Evolutionary conservation across 2,113 vertebrate genomes (phyloP).

Genomic region (Zeus faber): DNA sequence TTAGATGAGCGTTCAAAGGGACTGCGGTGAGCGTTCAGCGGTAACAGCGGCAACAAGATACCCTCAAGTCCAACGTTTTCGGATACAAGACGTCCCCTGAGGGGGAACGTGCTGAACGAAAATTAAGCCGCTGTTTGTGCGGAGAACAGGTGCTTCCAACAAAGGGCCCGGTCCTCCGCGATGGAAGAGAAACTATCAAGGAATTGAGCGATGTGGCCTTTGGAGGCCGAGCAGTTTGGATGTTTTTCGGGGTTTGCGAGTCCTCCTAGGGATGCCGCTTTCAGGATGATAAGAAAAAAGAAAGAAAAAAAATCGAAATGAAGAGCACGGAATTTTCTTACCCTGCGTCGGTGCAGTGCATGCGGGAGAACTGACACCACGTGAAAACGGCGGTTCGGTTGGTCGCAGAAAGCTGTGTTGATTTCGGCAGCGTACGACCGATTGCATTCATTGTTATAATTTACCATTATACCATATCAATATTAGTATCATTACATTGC

Average conservation of each 20-base stretch:
- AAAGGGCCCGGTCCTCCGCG: constrained; percentile 51
- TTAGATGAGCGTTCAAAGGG: constrained; percentile 20
- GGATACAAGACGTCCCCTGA: constrained; percentile 32
- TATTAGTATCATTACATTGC: too few species aligned
- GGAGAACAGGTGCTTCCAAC: constrained; percentile 67
- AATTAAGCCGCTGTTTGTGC: constrained; percentile 49
- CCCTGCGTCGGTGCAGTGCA: constrained; percentile 15
- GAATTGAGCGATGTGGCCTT: constrained; percentile 43
- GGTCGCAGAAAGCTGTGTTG: constrained; percentile 23
- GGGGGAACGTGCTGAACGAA: constrained; percentile 53
- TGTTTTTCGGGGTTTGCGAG: not conserved
- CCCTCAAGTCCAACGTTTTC: constrained; percentile 23
- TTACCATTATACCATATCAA: too few species aligned
- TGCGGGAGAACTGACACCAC: constrained; percentile 26
- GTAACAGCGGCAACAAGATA: constrained; percentile 50
- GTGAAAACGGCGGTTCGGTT: constrained; percentile 17
- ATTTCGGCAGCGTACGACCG: constrained; percentile 19
- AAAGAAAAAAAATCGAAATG: not conserved
- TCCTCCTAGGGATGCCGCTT: constrained; percentile 13
- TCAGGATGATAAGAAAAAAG: constrained; percentile 28
- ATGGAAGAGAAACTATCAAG: constrained; percentile 53
- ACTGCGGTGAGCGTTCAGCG: constrained; percentile 14
- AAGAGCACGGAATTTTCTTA: constrained; percentile 10
- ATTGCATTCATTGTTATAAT: constrained; percentile 44
- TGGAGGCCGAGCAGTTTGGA: constrained; percentile 25